phyloP scores from a whole-genome alignment of 2,797 vertebrate genomes.

The Octomys mimax region DNA sequence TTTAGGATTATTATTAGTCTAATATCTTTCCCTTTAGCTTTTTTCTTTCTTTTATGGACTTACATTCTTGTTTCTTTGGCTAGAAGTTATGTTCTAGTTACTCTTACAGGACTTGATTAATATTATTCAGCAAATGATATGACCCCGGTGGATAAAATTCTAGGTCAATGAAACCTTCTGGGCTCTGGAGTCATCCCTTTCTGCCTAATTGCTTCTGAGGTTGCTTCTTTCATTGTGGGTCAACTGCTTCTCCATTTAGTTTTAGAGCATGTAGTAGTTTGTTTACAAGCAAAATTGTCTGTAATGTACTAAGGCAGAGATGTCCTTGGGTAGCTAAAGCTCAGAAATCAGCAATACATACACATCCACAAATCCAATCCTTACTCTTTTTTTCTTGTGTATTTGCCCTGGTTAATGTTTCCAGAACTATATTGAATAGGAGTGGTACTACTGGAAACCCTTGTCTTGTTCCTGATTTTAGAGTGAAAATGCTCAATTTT shows the following conservation, averaged over 20 bases:
- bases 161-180: conserved; percentile 28
- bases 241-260: background rate
- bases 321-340: background rate
- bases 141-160: background rate
- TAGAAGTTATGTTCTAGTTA: background rate
- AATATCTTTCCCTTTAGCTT: background rate
- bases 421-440: too few relatives aligned
- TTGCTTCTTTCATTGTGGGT: background rate
- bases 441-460: too few relatives aligned
- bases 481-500: too few relatives aligned
- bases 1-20: conserved; percentile 2
- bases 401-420: too few relatives aligned
- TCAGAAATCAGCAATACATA: background rate
- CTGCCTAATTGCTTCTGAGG: background rate
- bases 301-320: background rate
- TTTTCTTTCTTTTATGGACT: background rate
- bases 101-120: background rate
- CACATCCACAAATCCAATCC: too few relatives aligned
- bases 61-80: background rate
- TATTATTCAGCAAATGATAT: background rate
- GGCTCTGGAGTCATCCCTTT: background rate
- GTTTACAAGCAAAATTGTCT: background rate
- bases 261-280: background rate
- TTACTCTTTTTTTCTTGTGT: too few relatives aligned
- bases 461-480: too few relatives aligned